Evolutionary conservation across 2,797 vertebrate genomes (phyloP).

Genomic region (Halcyon chelicuti): DNA sequence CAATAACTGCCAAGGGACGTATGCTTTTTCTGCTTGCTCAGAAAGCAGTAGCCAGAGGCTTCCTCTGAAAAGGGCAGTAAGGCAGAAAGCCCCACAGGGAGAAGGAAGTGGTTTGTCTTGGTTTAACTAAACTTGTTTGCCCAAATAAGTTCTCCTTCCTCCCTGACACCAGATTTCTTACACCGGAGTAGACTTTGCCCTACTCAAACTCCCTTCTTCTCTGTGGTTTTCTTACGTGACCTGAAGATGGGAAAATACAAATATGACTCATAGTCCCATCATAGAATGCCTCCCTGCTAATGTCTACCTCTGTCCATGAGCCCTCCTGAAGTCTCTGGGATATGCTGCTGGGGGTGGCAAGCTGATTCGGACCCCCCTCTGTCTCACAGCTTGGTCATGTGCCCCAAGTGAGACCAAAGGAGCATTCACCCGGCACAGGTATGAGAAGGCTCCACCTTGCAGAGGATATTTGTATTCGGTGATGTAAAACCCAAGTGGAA

Average conservation of each 20-base stretch:
- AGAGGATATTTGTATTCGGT: background rate
- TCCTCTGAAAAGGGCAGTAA: background rate
- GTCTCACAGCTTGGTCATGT: background rate
- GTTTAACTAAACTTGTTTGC: background rate
- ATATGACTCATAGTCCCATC: no score
- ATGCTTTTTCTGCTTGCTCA: background rate
- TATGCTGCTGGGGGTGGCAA: background rate
- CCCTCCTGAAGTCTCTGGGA: background rate
- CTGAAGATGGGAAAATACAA: background rate
- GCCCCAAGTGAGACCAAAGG: background rate
- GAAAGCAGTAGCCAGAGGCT: background rate
- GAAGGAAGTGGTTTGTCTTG: background rate
- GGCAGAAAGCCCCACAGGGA: background rate
- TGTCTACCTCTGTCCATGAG: background rate
- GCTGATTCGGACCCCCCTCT: background rate
- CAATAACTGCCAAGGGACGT: background rate
- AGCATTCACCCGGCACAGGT: background rate
- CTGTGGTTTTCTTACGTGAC: fast-evolving
- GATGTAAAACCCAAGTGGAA: background rate
- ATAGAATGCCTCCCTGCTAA: background rate
- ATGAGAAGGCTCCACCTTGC: background rate
- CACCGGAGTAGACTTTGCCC: background rate
- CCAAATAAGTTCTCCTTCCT: background rate
- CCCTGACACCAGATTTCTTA: background rate
- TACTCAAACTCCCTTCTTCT: background rate